Evolutionary conservation across 2,888 invertebrate species (phyloP).

Genomic region (Lasioglossum leucozonium): DNA sequence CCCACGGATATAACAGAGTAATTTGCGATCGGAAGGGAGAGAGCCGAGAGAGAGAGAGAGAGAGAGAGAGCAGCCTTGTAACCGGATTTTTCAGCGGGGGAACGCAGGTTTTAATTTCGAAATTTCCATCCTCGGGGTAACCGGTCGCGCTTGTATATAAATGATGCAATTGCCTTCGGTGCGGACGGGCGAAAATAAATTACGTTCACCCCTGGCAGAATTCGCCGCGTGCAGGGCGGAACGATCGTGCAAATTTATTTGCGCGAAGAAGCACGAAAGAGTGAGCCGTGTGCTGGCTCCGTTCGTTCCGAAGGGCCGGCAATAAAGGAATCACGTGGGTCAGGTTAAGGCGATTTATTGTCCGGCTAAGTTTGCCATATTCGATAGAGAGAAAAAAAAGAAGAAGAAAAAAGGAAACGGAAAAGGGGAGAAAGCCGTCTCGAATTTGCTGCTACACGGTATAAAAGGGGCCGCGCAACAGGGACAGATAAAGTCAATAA

Average conservation of each 20-base stretch:
- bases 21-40: neutral
- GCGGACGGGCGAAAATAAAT: constrained; percentile 60
- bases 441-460: constrained; percentile 44
- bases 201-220: constrained; percentile 36
- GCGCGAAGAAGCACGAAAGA: constrained; percentile 63
- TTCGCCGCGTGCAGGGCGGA: constrained; percentile 48
- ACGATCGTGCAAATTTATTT: constrained; percentile 67
- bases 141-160: constrained; percentile 45
- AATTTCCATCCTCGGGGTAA: constrained; percentile 38
- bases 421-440: constrained; percentile 24
- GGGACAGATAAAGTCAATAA: constrained; percentile 54
- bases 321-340: constrained; percentile 64
- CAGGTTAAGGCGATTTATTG: constrained; percentile 62
- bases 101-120: constrained; percentile 46
- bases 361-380: constrained; percentile 56
- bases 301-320: constrained; percentile 51
- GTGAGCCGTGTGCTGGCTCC: constrained; percentile 22
- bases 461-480: neutral
- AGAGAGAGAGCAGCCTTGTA: neutral
- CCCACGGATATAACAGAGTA: neutral
- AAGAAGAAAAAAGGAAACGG: neutral
- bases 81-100: neutral
- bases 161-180: constrained; percentile 61
- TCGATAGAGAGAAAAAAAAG: constrained; percentile 42
- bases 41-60: too few relatives aligned